phyloP scores from a whole-genome alignment of 2,113 vertebrate genomes.

The Loxodonta africana region DNA sequence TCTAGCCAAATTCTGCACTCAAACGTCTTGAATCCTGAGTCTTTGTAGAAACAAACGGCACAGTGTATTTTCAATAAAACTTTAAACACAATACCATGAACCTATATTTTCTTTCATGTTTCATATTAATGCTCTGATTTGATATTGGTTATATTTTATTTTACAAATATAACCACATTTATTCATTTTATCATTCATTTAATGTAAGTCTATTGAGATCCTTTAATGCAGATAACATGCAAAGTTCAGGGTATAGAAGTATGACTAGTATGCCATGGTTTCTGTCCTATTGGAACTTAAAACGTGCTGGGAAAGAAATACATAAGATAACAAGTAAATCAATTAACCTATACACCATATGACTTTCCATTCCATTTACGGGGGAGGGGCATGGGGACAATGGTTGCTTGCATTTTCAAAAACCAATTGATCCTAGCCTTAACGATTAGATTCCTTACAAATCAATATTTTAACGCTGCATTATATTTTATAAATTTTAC shows the following conservation, averaged over 20 bases:
- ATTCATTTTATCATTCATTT: slow-evolving; percentile 1
- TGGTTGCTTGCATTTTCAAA: background rate
- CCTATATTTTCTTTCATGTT: background rate
- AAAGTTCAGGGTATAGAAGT: background rate
- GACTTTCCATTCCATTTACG: background rate
- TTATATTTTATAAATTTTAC: background rate
- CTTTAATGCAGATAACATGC: background rate
- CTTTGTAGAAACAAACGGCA: background rate
- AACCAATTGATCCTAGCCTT: background rate
- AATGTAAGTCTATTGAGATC: background rate
- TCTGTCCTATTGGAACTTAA: background rate
- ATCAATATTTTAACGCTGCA: background rate
- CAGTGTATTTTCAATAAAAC: background rate
- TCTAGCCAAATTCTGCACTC: background rate
- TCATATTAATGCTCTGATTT: background rate
- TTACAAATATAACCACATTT: background rate
- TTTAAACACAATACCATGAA: background rate
- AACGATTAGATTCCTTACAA: background rate
- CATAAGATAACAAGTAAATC: background rate
- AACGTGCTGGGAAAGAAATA: background rate
- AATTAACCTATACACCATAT: background rate
- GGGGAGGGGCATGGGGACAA: background rate
- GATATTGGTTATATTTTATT: background rate
- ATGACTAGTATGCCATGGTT: background rate
- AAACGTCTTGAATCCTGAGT: background rate